Evolutionary conservation across 1,140 invertebrate genomes (phyloP), one percentile per base, ranked within the genome.

Genomic region (Drosophila persimilis): DNA sequence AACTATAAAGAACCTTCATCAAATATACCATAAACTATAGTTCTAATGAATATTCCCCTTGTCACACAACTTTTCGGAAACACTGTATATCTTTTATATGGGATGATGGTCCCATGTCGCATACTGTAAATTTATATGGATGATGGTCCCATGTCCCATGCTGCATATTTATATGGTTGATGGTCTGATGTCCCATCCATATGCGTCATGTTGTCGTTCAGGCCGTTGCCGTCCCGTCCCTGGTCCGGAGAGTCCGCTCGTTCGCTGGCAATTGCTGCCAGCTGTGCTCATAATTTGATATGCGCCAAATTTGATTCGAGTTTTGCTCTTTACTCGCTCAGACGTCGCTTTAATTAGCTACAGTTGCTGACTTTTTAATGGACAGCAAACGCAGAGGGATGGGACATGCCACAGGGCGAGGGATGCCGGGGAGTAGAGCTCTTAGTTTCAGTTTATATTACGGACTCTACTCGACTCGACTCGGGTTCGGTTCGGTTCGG

Each of bases 301-400:
- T 85, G 64, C 78, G 77, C 77, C 64, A 77, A 85, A 85, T 85
- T 85, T 85, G 77, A 88, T 86, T 85, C 83, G 65, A 85, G 83
- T 86, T 86, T 77, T 72, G 61, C 64, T 66, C 43, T 62, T 35
- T 35, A n/a, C 70, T 71, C 53, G 61, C 69, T 62, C 50, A 58
- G 71, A 55, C 72, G 55, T 74, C 59, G 83, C 58, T 72, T 86
- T 85, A 85, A 85, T 85, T 85, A 85, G 81, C 77, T 88, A 77
- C 81, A 81, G 81, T 86, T 86, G 46, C 81, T 86, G 81, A 81
- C 81, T 86, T 78, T 86, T 85, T 86, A 85, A 85, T 86, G 81
- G 83, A 81, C 73, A 86, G 62, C 24, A 9, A 1, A 53, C 47
- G 31, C 15, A 31, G 17, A 51, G 15, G 24, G 41, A 11, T 57